phyloP scores from a whole-genome alignment of 2,797 vertebrate genomes.

The Crax fasciolata region DNA sequence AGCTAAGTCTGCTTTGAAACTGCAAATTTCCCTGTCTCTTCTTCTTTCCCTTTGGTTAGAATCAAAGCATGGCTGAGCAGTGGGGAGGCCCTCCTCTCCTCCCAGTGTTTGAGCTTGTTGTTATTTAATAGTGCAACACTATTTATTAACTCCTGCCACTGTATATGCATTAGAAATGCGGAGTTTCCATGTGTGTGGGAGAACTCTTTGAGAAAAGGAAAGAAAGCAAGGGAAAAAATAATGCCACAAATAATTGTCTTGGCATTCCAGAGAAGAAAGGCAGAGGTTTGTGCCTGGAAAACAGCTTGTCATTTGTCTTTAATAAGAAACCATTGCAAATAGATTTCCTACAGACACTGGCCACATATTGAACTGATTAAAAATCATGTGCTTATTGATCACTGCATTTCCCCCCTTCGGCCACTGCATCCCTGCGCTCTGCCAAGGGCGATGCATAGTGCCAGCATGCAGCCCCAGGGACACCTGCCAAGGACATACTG shows the following conservation, averaged over 20 bases:
- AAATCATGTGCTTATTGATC: background rate
- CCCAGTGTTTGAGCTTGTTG: background rate
- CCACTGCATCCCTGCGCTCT: background rate
- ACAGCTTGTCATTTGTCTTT: slow-evolving; percentile 42
- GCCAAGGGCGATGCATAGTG: fast-evolving
- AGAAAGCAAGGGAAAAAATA: background rate
- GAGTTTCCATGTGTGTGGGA: slow-evolving; percentile 52
- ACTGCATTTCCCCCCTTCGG: background rate
- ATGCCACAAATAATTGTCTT: background rate
- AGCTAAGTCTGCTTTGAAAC: background rate
- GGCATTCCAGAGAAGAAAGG: slow-evolving; percentile 6
- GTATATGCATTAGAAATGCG: background rate
- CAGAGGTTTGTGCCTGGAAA: slow-evolving; percentile 27
- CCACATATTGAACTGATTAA: slow-evolving; percentile 32
- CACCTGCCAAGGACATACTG: background rate
- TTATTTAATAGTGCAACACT: slow-evolving; percentile 40
- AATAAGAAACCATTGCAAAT: slow-evolving; percentile 24
- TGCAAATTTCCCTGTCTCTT: background rate
- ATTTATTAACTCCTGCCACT: slow-evolving; percentile 53
- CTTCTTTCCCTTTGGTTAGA: background rate
- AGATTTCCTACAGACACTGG: slow-evolving; percentile 55
- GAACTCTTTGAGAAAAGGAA: slow-evolving; percentile 30
- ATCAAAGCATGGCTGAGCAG: slow-evolving; percentile 35
- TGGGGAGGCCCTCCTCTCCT: slow-evolving; percentile 23
- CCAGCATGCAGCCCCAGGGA: background rate